These are phyloP conservation scores for Dryocosmus kuriphilus DNA, from an alignment of 2,888 invertebrate species.

Conservation along the genomic window DNA sequence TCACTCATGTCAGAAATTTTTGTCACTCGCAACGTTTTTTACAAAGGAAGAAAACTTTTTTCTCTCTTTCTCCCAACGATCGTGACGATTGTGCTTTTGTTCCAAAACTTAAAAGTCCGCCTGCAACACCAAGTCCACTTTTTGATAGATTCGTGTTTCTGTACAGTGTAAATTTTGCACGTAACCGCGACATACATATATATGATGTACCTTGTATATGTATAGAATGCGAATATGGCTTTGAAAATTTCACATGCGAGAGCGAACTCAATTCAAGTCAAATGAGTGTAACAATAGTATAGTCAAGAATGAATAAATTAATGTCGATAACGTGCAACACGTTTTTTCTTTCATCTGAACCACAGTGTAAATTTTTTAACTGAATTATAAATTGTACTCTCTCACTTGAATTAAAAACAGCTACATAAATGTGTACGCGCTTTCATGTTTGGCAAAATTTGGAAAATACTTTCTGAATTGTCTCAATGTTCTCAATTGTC, in stretches of 20 bases:
- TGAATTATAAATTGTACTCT: not conserved
- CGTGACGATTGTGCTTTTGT: not conserved
- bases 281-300: conserved; percentile 19
- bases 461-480: not conserved
- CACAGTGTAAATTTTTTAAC: not conserved
- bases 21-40: too few relatives aligned
- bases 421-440: not conserved
- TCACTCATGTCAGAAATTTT: too few relatives aligned
- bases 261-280: conserved; percentile 1
- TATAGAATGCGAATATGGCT: not conserved
- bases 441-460: not conserved
- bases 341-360: not conserved
- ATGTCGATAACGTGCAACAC: conserved; percentile 18
- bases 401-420: not conserved
- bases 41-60: too few relatives aligned
- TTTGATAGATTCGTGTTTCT: not conserved
- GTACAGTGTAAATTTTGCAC: too few relatives aligned
- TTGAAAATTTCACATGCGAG: conserved; percentile 17
- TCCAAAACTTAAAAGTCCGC: not conserved
- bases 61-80: too few relatives aligned
- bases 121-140: not conserved
- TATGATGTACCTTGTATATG: too few relatives aligned
- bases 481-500: not conserved
- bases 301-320: conserved; percentile 20
- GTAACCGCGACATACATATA: too few relatives aligned